Evolutionary conservation across 2,797 vertebrate genomes (phyloP).

Genomic region (Schizopygopsis malacanthus): DNA sequence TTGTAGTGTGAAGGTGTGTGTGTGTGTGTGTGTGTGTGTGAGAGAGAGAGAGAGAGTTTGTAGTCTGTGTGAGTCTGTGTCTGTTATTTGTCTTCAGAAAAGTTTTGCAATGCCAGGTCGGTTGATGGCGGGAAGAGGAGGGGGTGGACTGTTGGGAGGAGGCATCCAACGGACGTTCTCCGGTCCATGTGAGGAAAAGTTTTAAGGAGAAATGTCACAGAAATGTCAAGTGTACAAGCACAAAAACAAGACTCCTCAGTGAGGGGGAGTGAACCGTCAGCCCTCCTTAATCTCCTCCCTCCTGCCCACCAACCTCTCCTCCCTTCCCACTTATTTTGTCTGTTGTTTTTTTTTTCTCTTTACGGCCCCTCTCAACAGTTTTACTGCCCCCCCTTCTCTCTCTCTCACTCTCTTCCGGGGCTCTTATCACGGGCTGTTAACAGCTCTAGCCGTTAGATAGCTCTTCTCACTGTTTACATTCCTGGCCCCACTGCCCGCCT

Average conservation of each 20-base stretch:
- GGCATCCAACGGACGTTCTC: constrained; percentile 34
- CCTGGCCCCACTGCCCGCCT: constrained; percentile 62
- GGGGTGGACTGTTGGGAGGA: constrained; percentile 41
- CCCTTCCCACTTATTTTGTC: constrained; percentile 52
- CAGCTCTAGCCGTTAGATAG: constrained; percentile 37
- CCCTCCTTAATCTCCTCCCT: constrained; percentile 24
- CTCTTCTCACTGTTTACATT: constrained; percentile 70
- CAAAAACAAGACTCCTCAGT: constrained; percentile 60
- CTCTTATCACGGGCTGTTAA: constrained; percentile 43
- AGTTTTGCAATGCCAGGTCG: constrained; percentile 30
- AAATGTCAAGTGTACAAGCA: constrained; percentile 83
- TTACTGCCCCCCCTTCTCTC: constrained; percentile 12
- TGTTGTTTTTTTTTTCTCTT: constrained; percentile 33
- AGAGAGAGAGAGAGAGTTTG: not conserved
- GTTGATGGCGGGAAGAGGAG: constrained; percentile 57
- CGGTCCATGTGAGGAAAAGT: constrained; percentile 56
- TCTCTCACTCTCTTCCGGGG: constrained; percentile 16
- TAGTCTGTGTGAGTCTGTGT: not conserved
- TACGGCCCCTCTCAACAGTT: constrained; percentile 36
- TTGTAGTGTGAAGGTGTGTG: constrained; percentile 18
- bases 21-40: not conserved
- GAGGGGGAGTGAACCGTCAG: constrained; percentile 50
- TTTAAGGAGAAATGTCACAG: constrained; percentile 76
- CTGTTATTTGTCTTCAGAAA: constrained; percentile 28
- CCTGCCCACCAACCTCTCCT: constrained; percentile 6